Evolutionary conservation across 2,113 vertebrate species (phyloP).

Genomic region (Leptosomus discolor): DNA sequence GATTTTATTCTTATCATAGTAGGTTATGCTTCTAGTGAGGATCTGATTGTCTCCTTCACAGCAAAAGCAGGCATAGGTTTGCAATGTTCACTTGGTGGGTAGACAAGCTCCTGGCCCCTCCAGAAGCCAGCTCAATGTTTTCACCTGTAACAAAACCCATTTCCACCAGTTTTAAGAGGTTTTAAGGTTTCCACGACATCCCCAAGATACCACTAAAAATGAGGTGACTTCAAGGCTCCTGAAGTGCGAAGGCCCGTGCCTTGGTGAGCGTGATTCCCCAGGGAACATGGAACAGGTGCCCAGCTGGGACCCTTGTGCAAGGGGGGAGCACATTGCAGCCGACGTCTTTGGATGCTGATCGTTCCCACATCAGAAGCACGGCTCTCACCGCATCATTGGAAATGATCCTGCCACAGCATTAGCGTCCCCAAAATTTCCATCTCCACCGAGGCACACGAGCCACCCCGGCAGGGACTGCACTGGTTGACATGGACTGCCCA

Average conservation of each 20-base stretch:
- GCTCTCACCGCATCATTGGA: fast-evolving
- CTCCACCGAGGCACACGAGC: not conserved
- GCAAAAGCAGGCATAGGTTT: not conserved
- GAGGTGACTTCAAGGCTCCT: not conserved
- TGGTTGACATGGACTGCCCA: not conserved
- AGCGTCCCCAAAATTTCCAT: not conserved
- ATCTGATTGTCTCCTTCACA: not conserved
- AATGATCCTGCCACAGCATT: not conserved
- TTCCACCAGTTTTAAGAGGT: not conserved
- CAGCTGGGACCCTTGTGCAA: not conserved
- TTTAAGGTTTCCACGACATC: not conserved
- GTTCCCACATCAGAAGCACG: not conserved
- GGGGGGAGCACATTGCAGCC: not conserved
- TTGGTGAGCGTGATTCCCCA: not conserved
- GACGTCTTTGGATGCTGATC: not conserved
- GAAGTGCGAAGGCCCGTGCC: not conserved
- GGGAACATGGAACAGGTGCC: not conserved
- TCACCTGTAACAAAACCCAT: not conserved
- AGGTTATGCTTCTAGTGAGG: not conserved
- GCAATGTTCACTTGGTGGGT: not conserved
- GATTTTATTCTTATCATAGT: not conserved
- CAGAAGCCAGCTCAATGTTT: not conserved
- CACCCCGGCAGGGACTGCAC: too few relatives aligned
- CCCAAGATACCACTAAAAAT: not conserved
- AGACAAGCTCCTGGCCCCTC: not conserved